Base-by-base conservation (phyloP, 2,113 vertebrate species). In the Phylloscopus trochiloides region DNA sequence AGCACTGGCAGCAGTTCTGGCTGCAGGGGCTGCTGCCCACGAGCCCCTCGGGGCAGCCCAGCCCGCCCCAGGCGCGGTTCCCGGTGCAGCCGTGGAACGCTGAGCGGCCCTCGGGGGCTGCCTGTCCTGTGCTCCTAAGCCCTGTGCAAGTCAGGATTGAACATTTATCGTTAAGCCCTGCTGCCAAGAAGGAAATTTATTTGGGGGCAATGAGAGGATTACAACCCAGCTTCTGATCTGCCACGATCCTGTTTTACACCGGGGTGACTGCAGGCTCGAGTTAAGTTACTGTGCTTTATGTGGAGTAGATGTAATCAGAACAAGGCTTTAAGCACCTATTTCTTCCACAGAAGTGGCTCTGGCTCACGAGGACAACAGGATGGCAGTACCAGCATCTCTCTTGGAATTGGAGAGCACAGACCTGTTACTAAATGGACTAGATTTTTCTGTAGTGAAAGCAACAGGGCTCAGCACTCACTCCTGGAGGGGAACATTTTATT, bases 51-150 rank as follows among this genome's bases (percentile, higher is more conserved):
- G 1, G 6, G 42, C 26, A 55, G 15, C 29, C 22, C 36, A 65
- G 40, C 16, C n/a, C 1, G 18, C n/a, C 66, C 31, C 14, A 3
- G 6, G 8, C 0, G 1, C 3, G 0, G 45, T 11, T 52, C 50
- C 0, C 0, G 4, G 58, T 2, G 9, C 3, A 11, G 63, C 24
- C 0, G 0, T 9, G 3, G 3, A 20, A 5, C 0, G 0, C 28
- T 5, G 38, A 26, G 63, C 68, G 32, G 63, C 59, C 40, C 70
- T 55, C 0, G 0, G 29, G 36, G 32, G 51, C 70, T 36, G 72
- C 80, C 32, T 1, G 1, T 2, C n/a, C 32, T 5, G 12, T 0
- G 17, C 62, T 84, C 55, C 86, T 71, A 9, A 82, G 81, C 90
- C 0, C 0, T 0, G 3, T 1, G 1, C 0, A 0, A 54, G 67